phyloP scores from a whole-genome alignment of 2,113 vertebrate genomes.

The Zosterops borbonicus region DNA sequence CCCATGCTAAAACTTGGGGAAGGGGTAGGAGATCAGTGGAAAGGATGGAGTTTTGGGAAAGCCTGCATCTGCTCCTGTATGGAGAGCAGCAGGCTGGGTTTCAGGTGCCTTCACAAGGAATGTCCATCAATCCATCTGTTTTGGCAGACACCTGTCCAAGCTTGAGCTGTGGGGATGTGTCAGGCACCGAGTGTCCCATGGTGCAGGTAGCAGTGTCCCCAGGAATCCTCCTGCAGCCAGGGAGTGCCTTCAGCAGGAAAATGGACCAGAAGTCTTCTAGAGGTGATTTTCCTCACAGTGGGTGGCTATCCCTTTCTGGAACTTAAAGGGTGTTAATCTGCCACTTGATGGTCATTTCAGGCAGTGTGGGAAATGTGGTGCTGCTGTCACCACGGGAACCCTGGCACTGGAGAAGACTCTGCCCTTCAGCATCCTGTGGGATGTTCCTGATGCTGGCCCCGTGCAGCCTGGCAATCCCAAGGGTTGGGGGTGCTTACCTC shows the following conservation, averaged over 20 bases:
- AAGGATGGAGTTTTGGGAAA: background rate
- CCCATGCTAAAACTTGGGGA: background rate
- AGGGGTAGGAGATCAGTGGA: background rate
- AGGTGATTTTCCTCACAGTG: background rate
- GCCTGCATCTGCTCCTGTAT: background rate
- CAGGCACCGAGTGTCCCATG: too few relatives aligned
- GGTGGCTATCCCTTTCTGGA: background rate
- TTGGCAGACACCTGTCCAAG: background rate
- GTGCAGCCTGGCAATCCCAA: background rate
- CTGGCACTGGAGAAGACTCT: rapidly evolving
- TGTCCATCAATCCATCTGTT: background rate
- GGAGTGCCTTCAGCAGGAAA: background rate
- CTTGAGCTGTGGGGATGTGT: background rate
- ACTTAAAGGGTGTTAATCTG: background rate
- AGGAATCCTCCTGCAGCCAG: background rate
- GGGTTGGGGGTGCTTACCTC: background rate
- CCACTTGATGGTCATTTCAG: background rate
- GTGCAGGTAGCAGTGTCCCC: background rate
- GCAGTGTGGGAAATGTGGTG: background rate
- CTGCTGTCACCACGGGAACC: rapidly evolving
- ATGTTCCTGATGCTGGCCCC: background rate
- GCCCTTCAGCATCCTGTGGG: rapidly evolving
- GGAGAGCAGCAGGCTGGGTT: background rate
- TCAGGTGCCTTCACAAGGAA: background rate
- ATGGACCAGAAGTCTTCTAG: background rate